A percentile compares a stretch with the other conserved stretches of the same genome.
phyloP scores from a whole-genome alignment of 2,797 vertebrate genomes.

The Chaetodon trifasciatus region DNA sequence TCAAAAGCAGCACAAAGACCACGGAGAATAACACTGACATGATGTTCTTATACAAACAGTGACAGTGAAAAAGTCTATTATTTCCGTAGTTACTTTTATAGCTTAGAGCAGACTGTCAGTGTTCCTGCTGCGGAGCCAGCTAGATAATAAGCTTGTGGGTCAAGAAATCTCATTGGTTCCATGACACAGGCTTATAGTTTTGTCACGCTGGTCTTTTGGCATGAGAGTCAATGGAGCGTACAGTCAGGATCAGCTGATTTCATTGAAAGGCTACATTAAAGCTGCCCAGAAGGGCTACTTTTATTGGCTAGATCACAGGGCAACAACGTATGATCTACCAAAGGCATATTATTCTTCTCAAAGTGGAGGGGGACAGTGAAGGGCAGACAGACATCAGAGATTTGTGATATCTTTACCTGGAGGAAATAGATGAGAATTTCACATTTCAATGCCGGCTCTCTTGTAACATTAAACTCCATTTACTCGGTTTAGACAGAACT shows the following conservation, averaged over 20 bases:
- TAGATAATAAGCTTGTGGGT: constrained; percentile 44
- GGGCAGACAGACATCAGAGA: constrained; percentile 10
- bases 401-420: neutral
- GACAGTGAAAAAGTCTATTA: constrained; percentile 52
- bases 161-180: constrained; percentile 44
- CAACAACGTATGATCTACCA: constrained; percentile 17
- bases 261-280: constrained; percentile 45
- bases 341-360: constrained; percentile 4
- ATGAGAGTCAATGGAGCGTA: constrained; percentile 55
- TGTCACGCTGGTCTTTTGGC: constrained; percentile 58
- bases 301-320: constrained; percentile 45
- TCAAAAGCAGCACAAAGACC: constrained; percentile 63
- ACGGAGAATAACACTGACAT: constrained; percentile 58
- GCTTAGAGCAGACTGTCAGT: constrained; percentile 36
- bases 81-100: constrained; percentile 41
- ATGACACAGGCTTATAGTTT: constrained; percentile 54
- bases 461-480: neutral
- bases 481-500: neutral
- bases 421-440: neutral
- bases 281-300: constrained; percentile 24
- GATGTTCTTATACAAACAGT: constrained; percentile 50
- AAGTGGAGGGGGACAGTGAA: neutral
- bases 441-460: neutral
- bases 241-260: constrained; percentile 69
- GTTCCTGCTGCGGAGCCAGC: constrained; percentile 31